phyloP scores from a whole-genome alignment of 2,888 invertebrate species.

The Ormyrus nitidulus region DNA sequence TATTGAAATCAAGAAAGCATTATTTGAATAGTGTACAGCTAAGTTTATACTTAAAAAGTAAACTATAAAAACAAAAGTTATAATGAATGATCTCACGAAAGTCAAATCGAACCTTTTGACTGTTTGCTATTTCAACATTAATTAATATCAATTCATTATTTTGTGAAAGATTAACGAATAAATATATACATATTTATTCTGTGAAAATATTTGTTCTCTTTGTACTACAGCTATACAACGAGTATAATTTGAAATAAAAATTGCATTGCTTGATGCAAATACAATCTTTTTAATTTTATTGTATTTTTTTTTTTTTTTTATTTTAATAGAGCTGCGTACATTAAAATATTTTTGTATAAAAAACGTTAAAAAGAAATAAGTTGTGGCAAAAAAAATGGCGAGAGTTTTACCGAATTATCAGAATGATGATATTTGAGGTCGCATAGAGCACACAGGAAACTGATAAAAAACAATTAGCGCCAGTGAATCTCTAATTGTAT shows the following conservation, averaged over 20 bases:
- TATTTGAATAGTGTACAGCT: not conserved
- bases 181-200: constrained; percentile 41
- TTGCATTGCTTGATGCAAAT: too few species aligned
- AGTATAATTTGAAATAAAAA: not conserved
- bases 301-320: too few species aligned
- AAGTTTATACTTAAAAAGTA: constrained; percentile 7
- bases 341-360: too few species aligned
- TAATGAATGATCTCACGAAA: constrained; percentile 1
- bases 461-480: constrained; percentile 1
- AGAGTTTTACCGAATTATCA: constrained; percentile 36
- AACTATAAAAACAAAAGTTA: not conserved
- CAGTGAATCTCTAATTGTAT: constrained; percentile 36
- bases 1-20: not conserved
- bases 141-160: constrained; percentile 24
- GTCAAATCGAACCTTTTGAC: not conserved
- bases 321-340: too few species aligned
- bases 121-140: constrained; percentile 1
- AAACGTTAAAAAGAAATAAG: not conserved
- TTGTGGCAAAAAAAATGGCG: not conserved
- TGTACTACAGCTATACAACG: not conserved
- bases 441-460: constrained; percentile 40
- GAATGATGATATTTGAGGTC: constrained; percentile 24
- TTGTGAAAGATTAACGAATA: constrained; percentile 20
- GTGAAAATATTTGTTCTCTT: not conserved
- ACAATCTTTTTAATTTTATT: too few species aligned